These are phyloP conservation scores for Rhizoglyphus robini DNA, from an alignment of 1,140 invertebrate species.

Conservation along the genomic window DNA sequence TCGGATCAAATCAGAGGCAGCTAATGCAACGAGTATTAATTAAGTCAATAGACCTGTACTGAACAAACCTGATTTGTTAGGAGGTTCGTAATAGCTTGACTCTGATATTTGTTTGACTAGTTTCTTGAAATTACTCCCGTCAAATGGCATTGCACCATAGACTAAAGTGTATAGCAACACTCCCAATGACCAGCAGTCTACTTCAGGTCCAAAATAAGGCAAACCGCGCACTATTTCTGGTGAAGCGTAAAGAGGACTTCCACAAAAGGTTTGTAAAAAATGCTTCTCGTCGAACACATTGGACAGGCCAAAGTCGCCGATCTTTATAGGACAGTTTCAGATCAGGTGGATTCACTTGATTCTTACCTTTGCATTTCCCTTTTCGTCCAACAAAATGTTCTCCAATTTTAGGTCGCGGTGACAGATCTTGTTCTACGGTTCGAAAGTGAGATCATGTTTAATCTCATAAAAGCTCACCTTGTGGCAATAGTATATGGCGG, in stretches of 20 bases:
- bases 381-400: conserved; percentile 90
- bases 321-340: conserved; percentile 40
- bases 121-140: conserved; percentile 92
- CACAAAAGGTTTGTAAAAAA: conserved; percentile 84
- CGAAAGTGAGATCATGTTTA: conserved; percentile 20
- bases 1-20: conserved; percentile 80
- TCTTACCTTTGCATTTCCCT: conserved; percentile 80
- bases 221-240: conserved; percentile 97
- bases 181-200: conserved; percentile 85
- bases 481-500: conserved; percentile 95
- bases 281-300: conserved; percentile 85
- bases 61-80: conserved; percentile 69
- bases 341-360: background rate
- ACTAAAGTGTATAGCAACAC: conserved; percentile 94
- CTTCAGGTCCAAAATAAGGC: conserved; percentile 91
- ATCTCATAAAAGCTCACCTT: conserved; percentile 44
- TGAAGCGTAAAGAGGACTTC: conserved; percentile 91
- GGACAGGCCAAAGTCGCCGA: conserved; percentile 96
- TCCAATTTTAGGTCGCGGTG: conserved; percentile 97
- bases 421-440: conserved; percentile 67
- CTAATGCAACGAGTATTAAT: conserved; percentile 42
- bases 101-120: conserved; percentile 92
- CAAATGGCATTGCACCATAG: conserved; percentile 99
- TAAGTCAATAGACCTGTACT: too few species aligned
- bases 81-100: conserved; percentile 92